Conservation (phyloP, 2,113 vertebrate species). For the Corythaixoides concolor region DNA sequence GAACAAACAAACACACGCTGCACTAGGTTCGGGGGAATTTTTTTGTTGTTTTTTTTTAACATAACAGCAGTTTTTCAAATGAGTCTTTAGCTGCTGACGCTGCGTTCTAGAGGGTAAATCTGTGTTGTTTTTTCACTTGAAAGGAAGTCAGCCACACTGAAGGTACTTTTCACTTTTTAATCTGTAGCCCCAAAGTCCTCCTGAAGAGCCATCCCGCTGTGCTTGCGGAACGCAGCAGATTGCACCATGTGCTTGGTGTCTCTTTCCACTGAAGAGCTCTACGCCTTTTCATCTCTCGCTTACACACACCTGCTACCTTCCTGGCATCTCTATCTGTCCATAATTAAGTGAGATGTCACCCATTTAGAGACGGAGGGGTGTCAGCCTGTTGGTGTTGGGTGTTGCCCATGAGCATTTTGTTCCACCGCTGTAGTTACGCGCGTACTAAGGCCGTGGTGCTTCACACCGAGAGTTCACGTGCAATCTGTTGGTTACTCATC, state of each 20-base stretch:
- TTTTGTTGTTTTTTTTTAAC: not conserved
- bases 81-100: not conserved
- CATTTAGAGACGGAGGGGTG: rapidly evolving
- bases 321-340: not conserved
- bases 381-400: not conserved
- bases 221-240: not conserved
- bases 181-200: not conserved
- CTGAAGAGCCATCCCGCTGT: not conserved
- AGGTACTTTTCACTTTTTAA: not conserved
- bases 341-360: not conserved
- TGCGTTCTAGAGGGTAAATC: not conserved
- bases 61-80: not conserved
- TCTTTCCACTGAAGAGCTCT: not conserved
- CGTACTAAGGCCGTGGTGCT: rapidly evolving
- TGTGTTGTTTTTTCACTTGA: not conserved
- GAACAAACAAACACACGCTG: rapidly evolving
- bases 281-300: not conserved
- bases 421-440: not conserved
- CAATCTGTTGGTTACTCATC: not conserved
- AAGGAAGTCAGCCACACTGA: not conserved
- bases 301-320: not conserved
- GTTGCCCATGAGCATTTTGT: not conserved
- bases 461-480: not conserved
- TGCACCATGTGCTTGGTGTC: not conserved
- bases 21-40: not conserved